phyloP scores from a whole-genome alignment of 1,140 invertebrate genomes.

The Orussus abietinus region DNA sequence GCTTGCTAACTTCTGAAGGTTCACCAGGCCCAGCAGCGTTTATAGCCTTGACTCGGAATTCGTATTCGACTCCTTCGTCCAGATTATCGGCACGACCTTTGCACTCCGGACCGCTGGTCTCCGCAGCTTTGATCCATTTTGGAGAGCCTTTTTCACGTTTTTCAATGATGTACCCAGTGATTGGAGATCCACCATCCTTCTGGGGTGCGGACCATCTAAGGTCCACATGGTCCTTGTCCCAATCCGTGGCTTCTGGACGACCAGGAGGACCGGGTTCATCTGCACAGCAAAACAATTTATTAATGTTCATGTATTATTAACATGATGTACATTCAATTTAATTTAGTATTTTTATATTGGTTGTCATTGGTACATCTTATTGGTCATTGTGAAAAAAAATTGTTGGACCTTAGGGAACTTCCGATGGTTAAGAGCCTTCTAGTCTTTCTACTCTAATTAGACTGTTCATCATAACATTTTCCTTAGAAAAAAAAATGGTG shows the following conservation, averaged over 20 bases:
- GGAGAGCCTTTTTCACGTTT: constrained; percentile 83
- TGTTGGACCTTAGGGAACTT: no score
- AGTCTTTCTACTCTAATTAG: no score
- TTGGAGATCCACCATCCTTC: constrained; percentile 87
- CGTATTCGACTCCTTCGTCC: constrained; percentile 82
- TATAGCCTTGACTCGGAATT: constrained; percentile 81
- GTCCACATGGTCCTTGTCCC: constrained; percentile 93
- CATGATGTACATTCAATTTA: no score
- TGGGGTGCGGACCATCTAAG: constrained; percentile 86
- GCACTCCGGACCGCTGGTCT: constrained; percentile 71
- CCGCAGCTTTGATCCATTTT: constrained; percentile 81
- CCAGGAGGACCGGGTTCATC: constrained; percentile 90
- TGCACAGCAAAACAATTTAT: constrained; percentile 37
- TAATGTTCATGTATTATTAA: constrained; percentile 8
- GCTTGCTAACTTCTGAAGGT: constrained; percentile 68
- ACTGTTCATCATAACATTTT: no score
- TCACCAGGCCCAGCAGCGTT: constrained; percentile 79
- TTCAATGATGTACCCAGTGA: constrained; percentile 91
- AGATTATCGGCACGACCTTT: constrained; percentile 76
- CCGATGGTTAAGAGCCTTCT: no score
- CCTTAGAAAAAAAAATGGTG: background rate
- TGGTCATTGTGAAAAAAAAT: no score
- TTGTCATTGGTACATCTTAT: no score
- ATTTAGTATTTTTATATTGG: no score
- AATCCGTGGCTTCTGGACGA: constrained; percentile 83